These are phyloP conservation scores for Sceloporus tristichus DNA, from an alignment of 2,113 vertebrate species.

Conservation along the genomic window DNA sequence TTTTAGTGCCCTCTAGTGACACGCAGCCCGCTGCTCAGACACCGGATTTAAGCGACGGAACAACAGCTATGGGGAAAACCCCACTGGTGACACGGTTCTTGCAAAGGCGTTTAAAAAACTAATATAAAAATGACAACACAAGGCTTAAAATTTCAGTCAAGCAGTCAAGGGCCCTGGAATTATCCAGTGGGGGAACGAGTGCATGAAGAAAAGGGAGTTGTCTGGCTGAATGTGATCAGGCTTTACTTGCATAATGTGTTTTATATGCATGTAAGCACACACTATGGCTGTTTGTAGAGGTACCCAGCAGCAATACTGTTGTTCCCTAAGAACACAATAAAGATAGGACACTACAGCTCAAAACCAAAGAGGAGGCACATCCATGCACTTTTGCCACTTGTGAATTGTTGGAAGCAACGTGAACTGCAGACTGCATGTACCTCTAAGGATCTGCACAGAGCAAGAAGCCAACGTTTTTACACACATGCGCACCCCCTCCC, in stretches of 20 bases:
- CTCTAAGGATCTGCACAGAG: not conserved
- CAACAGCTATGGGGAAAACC: not conserved
- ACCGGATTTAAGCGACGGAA: not conserved
- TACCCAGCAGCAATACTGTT: not conserved
- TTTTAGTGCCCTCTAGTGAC: constrained; percentile 30
- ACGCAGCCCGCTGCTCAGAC: not conserved
- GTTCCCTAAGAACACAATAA: not conserved
- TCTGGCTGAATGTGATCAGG: not conserved
- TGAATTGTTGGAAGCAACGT: not conserved
- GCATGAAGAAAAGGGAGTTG: not conserved
- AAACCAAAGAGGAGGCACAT: not conserved
- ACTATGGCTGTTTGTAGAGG: too few species aligned
- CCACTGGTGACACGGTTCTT: not conserved
- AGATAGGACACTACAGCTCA: not conserved
- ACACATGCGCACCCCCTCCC: too few species aligned
- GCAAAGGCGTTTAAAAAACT: not conserved
- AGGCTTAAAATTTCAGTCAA: not conserved
- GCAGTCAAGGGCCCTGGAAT: not conserved
- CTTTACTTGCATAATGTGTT: not conserved
- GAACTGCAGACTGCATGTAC: not conserved
- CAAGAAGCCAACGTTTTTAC: not conserved
- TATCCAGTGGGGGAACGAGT: not conserved
- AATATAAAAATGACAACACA: too few species aligned
- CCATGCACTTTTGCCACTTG: not conserved
- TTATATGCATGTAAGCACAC: not conserved